A percentile compares a stretch with the other conserved stretches of the same genome.
These are phyloP conservation scores for Andrena hattorfiana DNA, from an alignment of 2,888 invertebrate species.

Conservation along the genomic window DNA sequence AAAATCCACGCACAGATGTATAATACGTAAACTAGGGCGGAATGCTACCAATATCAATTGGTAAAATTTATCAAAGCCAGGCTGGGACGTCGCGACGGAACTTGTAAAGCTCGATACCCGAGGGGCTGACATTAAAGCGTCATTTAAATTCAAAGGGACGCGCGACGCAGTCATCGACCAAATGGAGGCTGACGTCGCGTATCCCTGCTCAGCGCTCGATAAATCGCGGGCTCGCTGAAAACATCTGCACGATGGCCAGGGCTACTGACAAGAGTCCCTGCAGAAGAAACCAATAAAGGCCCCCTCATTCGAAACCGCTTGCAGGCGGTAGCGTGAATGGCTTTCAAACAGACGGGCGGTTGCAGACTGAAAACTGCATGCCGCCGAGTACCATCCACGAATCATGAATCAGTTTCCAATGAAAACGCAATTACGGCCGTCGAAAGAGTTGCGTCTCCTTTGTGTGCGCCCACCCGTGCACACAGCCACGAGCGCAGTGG, in stretches of 20 bases:
- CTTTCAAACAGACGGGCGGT: conserved; percentile 53
- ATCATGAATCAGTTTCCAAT: conserved; percentile 59
- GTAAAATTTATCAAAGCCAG: not conserved
- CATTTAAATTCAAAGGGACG: conserved; percentile 22
- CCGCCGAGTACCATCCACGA: conserved; percentile 42
- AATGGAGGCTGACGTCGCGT: not conserved
- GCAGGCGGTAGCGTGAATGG: conserved; percentile 45
- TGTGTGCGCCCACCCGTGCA: not conserved
- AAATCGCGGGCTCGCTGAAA: conserved; percentile 17
- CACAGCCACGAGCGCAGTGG: not conserved
- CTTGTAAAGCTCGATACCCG: not conserved
- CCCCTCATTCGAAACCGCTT: conserved; percentile 37
- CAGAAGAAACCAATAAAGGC: conserved; percentile 65
- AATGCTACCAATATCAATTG: conserved; percentile 6
- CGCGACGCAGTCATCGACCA: conserved; percentile 9
- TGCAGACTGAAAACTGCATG: conserved; percentile 34
- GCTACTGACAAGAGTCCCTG: conserved; percentile 5
- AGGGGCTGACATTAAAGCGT: conserved; percentile 14
- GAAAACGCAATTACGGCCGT: conserved; percentile 64
- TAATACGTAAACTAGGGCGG: too few species aligned
- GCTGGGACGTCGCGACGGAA: not conserved
- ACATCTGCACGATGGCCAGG: conserved; percentile 22
- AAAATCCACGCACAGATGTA: too few species aligned
- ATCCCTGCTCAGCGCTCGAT: not conserved
- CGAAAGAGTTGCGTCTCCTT: conserved; percentile 22